Evolutionary conservation across 2,888 invertebrate species (phyloP), one percentile per base, ranked within the genome.

Genomic region (Cacoxenus indagator): DNA sequence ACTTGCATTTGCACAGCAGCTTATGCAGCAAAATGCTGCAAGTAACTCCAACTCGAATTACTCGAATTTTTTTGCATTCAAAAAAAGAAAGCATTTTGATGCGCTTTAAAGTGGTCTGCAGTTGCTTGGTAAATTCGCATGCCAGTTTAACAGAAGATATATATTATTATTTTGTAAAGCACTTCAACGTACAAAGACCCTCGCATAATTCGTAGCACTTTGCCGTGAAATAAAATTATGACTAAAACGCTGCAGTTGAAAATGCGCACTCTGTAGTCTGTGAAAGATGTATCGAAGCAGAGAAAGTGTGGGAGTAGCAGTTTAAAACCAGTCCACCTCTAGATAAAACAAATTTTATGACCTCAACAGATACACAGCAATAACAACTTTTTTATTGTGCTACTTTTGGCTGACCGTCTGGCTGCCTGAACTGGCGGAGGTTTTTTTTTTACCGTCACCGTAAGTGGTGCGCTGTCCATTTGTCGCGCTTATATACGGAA

Each of bases 401-500:
- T 55, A 27, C 55, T 14, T 55, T 55, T 55, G 51, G 17, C n/a
- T 2, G 27, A 11, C n/a, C 1, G 19, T 48, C n/a, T 48, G 48
- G 22, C 17, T 48, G 51, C 45, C n/a, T 2, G n/a, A 2, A 8
- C 45, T 43, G 11, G n/a, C n/a, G n/a, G n/a, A n/a, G n/a, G n/a
- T n/a, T n/a, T n/a, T n/a, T n/a, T n/a, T n/a, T n/a, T n/a, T 43
- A 2, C n/a, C n/a, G 45, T 3, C 45, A n/a, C n/a, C 4, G 45
- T 51, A 3, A 22, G 51, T 51, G n/a, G 4, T 8, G 37, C 37
- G 6, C 22, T 19, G 27, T 3, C 55, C 55, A 55, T 55, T 55
- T 55, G 55, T 55, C 55, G 55, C 55, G 26, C 55, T 55, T 27
- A 55, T 55, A 55, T 55, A 26, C 55, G 55, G 24, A 55, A 55